Evolutionary conservation across 2,797 vertebrate species (phyloP), one percentile per base, ranked within the genome.

Genomic region (Apodemus agrarius): DNA sequence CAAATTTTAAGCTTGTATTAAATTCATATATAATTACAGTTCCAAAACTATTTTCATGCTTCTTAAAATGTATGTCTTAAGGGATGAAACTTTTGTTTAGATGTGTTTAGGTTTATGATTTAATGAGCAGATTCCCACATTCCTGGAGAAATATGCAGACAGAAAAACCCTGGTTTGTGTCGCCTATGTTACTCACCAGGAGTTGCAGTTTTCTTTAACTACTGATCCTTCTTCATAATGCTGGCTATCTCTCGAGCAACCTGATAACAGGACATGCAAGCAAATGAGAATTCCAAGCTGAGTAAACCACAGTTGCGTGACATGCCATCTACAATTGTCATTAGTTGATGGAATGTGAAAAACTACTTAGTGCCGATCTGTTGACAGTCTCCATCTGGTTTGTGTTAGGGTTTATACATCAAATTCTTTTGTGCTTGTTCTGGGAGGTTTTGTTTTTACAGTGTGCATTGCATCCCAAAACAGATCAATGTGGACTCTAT

Each of bases 121-220:
- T 95, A 5, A 83, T 75, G 40, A 94, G 3, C 93, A 43, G 46
- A 61, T 49, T 22, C 34, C 6, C 21, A 65, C 67, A 87, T 88
- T 89, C 63, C 87, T 87, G 49, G 94, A 54, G 61, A 95, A 93
- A 78, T 54, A 46, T 4, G 81, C 16, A 46, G 4, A 76, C 29
- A 95, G 46, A 80, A 90, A 95, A 96, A 86, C 85, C 96, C 16
- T 87, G 24, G 95, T 97, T 89, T 19, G 6, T 1, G 16, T 0
- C 86, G 95, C 61, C 97, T 96, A 96, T 92, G 95, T 95, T 96
- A 93, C n/a, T 99, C 98, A 99, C 98, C 98, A 99, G 90, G 96
- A 98, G 96, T 99, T 99, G 98, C 98, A 99, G 98, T 99, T 99
- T 97, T 99, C 98, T 98, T 98, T 98, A 96, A 98, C 95, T 90